Conservation (phyloP, 2,797 vertebrate species). For the Agapornis canus region DNA sequence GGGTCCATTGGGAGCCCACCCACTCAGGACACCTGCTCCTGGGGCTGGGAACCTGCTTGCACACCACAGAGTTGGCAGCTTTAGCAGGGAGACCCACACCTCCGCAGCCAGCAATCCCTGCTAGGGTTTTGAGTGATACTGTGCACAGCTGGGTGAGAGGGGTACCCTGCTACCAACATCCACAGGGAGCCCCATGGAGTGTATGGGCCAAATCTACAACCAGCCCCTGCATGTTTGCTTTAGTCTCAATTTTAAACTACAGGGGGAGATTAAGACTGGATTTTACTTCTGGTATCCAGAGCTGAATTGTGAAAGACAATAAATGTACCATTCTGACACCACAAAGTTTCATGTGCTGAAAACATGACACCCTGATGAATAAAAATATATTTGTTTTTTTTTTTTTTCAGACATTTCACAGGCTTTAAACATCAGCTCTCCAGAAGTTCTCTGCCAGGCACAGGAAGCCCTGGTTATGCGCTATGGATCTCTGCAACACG, state of each 20-base stretch:
- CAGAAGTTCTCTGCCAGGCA: neutral
- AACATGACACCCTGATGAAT: neutral
- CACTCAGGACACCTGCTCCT: neutral
- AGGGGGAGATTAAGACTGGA: neutral
- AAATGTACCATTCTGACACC: neutral
- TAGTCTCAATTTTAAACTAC: neutral
- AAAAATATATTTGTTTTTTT: neutral
- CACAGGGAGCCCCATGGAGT: neutral
- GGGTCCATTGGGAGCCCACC: rapidly evolving
- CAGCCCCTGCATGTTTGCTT: neutral
- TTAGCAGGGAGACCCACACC: neutral
- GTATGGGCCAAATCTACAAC: neutral
- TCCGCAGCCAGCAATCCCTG: rapidly evolving
- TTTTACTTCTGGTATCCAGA: neutral
- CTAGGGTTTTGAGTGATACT: neutral
- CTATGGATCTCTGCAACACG: neutral
- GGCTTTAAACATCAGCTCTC: neutral
- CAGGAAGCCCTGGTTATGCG: neutral
- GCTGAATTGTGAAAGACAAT: neutral
- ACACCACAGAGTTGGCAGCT: neutral
- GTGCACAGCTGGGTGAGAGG: neutral
- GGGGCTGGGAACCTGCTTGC: too few relatives aligned
- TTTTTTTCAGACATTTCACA: neutral
- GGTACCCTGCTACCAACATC: neutral
- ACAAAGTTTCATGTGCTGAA: neutral